phyloP scores from a whole-genome alignment of 1,140 invertebrate species.

The Rhyacophila brunnea region DNA sequence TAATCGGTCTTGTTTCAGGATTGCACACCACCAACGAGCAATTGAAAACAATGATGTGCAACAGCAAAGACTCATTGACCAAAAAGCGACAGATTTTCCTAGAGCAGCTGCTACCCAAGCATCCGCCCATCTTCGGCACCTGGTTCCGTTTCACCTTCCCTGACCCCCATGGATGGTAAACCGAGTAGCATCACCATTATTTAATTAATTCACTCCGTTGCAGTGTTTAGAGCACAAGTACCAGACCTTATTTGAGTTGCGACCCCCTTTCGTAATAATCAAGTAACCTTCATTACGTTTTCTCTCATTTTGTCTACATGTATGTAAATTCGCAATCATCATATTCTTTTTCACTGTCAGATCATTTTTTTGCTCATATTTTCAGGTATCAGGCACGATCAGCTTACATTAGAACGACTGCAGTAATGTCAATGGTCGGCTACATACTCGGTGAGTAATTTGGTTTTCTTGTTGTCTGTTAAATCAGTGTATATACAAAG shows the following conservation, averaged over 20 bases:
- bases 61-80: constrained; percentile 60
- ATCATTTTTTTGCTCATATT: constrained; percentile 1
- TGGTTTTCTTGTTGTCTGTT: no score
- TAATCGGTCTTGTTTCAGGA: constrained; percentile 6
- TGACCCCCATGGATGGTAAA: constrained; percentile 85
- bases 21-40: constrained; percentile 30
- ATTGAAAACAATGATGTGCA: constrained; percentile 58
- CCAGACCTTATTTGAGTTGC: no score
- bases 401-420: constrained; percentile 85
- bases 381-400: constrained; percentile 76
- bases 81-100: constrained; percentile 74
- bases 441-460: constrained; percentile 73
- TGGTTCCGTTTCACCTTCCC: constrained; percentile 90
- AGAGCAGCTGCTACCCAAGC: constrained; percentile 67
- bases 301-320: no score
- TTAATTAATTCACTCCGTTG: no score
- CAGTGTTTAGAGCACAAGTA: no score
- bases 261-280: no score
- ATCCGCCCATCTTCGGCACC: constrained; percentile 85
- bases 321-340: no score
- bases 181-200: no score
- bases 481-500: no score
- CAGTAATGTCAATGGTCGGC: constrained; percentile 98
- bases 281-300: no score
- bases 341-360: background rate